phyloP scores from a whole-genome alignment of 2,888 invertebrate species.

The Drosophila picticornis region DNA sequence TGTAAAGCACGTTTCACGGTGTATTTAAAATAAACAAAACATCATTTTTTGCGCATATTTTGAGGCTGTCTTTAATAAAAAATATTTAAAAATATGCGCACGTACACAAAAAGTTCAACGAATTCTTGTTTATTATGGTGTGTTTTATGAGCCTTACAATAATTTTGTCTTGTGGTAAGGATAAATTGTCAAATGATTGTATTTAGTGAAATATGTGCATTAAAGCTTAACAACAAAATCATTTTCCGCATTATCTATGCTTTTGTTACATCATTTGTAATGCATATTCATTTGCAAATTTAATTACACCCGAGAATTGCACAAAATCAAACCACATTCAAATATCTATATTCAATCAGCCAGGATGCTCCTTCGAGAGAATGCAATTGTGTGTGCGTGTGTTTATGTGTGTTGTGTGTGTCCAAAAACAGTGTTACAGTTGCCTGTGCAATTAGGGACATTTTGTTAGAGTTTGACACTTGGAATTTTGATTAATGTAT shows the following conservation, averaged over 20 bases:
- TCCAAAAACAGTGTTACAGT: conserved; percentile 41
- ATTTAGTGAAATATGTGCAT: conserved; percentile 4
- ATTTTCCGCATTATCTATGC: conserved; percentile 55
- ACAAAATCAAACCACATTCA: conserved; percentile 73
- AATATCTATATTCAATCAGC: conserved; percentile 73
- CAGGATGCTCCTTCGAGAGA: conserved; percentile 32
- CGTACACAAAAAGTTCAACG: conserved; percentile 46
- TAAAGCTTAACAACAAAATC: conserved; percentile 21
- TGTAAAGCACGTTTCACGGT: conserved; percentile 56
- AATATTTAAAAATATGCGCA: conserved; percentile 52
- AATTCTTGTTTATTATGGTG: conserved; percentile 40
- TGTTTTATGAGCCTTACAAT: conserved; percentile 27
- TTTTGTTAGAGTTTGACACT: conserved; percentile 28
- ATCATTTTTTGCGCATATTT: conserved; percentile 20
- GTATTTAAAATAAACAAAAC: conserved; percentile 61
- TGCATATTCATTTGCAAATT: conserved; percentile 61
- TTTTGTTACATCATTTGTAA: conserved; percentile 34
- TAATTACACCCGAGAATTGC: conserved; percentile 71
- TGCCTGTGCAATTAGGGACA: conserved; percentile 58
- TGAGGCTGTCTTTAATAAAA: conserved; percentile 13
- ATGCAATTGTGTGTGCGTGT: conserved; percentile 7
- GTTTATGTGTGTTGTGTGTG: conserved; percentile 3
- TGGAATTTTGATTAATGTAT: conserved; percentile 61
- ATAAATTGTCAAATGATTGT: conserved; percentile 10
- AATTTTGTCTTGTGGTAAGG: not conserved